Evolutionary conservation across 2,113 vertebrate species (phyloP), one percentile per base, ranked within the genome.

Genomic region (Brachionichthys hirsutus): DNA sequence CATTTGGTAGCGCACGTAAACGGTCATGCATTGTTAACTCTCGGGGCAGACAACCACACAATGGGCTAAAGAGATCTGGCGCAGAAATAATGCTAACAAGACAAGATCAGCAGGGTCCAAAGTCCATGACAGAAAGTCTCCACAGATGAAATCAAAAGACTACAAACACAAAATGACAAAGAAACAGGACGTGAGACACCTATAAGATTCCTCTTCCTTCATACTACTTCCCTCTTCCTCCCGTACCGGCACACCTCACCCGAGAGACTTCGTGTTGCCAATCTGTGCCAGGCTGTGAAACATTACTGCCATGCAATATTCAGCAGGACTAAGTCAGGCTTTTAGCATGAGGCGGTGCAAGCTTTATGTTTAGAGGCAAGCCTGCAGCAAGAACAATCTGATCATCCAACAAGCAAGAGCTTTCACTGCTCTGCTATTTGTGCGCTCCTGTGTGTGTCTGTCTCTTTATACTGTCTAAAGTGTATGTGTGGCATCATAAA

Each of bases 301-400:
- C 86, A 85, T 88, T 85, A 86, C 68, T 41, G 10, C 53, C 78
- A 90, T 89, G 76, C 76, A 90, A 84, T 88, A 90, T 91, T 91
- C 78, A 91, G 6, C 58, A 82, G 70, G 84, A 87, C 81, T 91
- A 90, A 91, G 84, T 87, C 86, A 76, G 70, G 88, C 89, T 90
- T 87, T 89, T 87, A 90, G 86, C 73, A 53, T 68, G 45, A 41
- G 54, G 34, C 41, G 41, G 70, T 70, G 60, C 72, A 45, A 70
- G 44, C 72, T 71, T 73, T 82, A 66, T 82, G 87, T 85, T 87
- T 73, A 46, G 81, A 82, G 83, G 85, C 78, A 19, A 70, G 78
- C 88, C 85, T 50, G 59, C 72, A 89, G 89, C 85, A 77, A 86
- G 54, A 81, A 78, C 87, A 89, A 79, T 75, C 84, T 73, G 82